Percentiles rank a stretch among this genome's conserved stretches.
These are phyloP conservation scores for Nasonovia ribisnigri DNA, from an alignment of 2,888 invertebrate genomes.

Conservation along the genomic window DNA sequence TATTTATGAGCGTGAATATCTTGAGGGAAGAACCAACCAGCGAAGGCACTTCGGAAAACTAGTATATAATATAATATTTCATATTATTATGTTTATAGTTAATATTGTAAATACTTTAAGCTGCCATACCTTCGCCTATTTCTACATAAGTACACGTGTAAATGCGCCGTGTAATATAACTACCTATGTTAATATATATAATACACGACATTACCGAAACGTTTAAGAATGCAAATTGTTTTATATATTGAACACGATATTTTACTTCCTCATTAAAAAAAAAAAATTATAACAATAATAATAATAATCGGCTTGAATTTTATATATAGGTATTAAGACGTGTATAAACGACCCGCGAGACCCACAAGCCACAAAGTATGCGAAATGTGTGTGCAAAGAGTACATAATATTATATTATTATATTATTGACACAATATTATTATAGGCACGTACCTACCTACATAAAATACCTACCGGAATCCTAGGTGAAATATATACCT, in stretches of 20 bases:
- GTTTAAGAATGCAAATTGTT: background rate
- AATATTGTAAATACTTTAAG: background rate
- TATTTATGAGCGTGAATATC: too few species aligned
- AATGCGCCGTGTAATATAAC: background rate
- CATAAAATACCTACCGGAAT: background rate
- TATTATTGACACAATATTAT: background rate
- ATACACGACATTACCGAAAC: background rate
- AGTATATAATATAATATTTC: background rate
- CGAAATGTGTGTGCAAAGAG: background rate
- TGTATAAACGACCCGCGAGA: too few species aligned
- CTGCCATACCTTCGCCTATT: background rate
- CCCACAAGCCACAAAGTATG: background rate
- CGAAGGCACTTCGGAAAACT: too few species aligned
- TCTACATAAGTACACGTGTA: background rate
- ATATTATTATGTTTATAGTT: background rate
- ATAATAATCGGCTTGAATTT: too few species aligned
- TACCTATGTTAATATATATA: background rate
- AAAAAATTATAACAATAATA: background rate
- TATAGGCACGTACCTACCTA: background rate
- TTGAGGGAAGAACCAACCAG: too few species aligned
- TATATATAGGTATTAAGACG: too few species aligned
- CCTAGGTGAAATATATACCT: background rate
- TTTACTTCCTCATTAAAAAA: background rate
- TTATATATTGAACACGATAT: background rate
- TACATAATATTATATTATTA: background rate